Evolutionary conservation across 2,888 invertebrate genomes (phyloP).

Genomic region (Apocheima hispidaria): DNA sequence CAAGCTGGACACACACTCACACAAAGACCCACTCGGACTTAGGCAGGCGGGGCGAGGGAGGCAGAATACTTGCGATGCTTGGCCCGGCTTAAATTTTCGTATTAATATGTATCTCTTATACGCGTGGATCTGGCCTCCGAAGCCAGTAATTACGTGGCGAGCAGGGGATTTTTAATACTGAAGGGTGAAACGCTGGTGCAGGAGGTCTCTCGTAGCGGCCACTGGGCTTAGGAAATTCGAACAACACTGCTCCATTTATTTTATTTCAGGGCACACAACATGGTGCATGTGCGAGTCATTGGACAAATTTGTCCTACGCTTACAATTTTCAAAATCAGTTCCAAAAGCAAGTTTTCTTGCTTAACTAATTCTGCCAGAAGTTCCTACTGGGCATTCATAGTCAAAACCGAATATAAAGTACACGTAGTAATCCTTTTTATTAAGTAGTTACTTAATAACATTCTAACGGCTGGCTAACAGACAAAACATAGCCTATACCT

Average conservation of each 20-base stretch:
- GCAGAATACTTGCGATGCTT: conserved; percentile 74
- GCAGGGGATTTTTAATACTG: conserved; percentile 56
- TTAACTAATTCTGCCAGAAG: no score
- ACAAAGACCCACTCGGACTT: conserved; percentile 66
- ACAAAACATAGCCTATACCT: no score
- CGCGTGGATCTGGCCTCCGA: conserved; percentile 74
- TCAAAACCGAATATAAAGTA: no score
- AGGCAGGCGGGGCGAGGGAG: conserved; percentile 67
- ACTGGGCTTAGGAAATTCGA: background rate
- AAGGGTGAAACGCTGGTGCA: conserved; percentile 41
- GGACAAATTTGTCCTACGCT: background rate
- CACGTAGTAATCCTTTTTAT: no score
- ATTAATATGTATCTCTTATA: conserved; percentile 83
- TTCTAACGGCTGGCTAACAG: no score
- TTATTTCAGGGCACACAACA: background rate
- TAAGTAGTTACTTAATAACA: no score
- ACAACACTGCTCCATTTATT: background rate
- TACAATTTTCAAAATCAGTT: no score
- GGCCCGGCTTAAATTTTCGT: conserved; percentile 81
- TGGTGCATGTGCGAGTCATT: background rate
- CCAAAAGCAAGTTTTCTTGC: no score
- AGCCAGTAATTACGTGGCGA: conserved; percentile 69
- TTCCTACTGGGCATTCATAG: no score
- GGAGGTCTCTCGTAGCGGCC: conserved; percentile 14
- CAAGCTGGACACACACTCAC: conserved; percentile 54